phyloP scores from a whole-genome alignment of 2,888 invertebrate species.

The Cecidostiba fungosa region DNA sequence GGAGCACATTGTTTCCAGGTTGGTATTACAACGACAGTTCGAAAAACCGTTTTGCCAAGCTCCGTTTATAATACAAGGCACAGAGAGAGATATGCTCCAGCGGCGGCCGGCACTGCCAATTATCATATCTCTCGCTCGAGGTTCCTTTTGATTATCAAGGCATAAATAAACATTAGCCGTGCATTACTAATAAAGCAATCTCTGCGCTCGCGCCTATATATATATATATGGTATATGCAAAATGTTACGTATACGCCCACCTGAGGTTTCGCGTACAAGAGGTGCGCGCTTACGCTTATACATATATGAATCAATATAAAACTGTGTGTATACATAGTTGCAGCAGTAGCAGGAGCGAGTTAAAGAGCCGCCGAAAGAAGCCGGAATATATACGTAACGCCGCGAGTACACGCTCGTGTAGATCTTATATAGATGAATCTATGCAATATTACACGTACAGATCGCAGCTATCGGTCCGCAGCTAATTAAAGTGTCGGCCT shows the following conservation, averaged over 20 bases:
- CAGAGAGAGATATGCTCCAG: background rate
- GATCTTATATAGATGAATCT: no score
- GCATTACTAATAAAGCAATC: constrained; percentile 1
- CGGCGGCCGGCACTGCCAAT: background rate
- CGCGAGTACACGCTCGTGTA: background rate
- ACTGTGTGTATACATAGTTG: background rate
- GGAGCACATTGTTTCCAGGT: background rate
- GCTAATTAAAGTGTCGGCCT: constrained; percentile 62
- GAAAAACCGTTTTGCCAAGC: background rate
- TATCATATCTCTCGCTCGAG: constrained; percentile 12
- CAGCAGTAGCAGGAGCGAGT: background rate
- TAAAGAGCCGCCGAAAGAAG: background rate
- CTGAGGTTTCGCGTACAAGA: no score
- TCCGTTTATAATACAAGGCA: background rate
- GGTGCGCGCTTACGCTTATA: background rate
- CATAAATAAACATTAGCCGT: constrained; percentile 59
- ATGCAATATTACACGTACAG: no score
- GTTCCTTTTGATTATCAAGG: constrained; percentile 1
- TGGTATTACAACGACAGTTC: background rate
- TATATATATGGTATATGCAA: background rate
- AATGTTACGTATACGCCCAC: background rate
- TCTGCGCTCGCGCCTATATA: background rate
- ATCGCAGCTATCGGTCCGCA: background rate
- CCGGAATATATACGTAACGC: background rate
- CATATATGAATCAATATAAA: background rate